A percentile compares a stretch with the other conserved stretches of the same genome.
phyloP scores from a whole-genome alignment of 1,140 invertebrate genomes.

The Eriosoma lanigerum region DNA sequence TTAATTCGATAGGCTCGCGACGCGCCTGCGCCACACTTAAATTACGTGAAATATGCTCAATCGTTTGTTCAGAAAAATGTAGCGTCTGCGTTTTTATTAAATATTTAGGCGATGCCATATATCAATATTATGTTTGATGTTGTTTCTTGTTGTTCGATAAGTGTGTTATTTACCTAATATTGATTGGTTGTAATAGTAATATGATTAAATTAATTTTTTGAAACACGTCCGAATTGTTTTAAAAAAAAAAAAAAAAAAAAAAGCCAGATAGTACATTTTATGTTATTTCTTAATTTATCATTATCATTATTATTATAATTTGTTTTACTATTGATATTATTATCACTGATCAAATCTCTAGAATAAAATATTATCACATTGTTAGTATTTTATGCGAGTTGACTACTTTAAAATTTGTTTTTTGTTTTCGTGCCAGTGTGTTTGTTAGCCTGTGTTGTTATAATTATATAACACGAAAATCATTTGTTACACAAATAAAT shows the following conservation, averaged over 20 bases:
- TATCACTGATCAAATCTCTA: not conserved
- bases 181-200: not conserved
- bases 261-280: too few relatives aligned
- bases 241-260: too few relatives aligned
- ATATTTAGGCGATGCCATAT: not conserved
- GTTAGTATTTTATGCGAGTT: not conserved
- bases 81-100: not conserved
- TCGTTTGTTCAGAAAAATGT: not conserved
- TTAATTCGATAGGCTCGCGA: too few relatives aligned
- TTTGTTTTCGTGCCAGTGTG: not conserved
- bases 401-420: not conserved
- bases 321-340: not conserved
- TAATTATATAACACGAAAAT: not conserved
- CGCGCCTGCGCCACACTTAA: not conserved
- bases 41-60: constrained; percentile 16
- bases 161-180: not conserved
- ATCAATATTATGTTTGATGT: not conserved
- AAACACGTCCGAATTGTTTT: constrained; percentile 28
- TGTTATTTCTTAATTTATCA: not conserved
- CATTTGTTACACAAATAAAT: not conserved
- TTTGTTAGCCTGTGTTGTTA: not conserved
- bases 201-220: constrained; percentile 24
- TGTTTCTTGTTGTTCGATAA: not conserved
- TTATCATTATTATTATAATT: too few relatives aligned
- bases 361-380: not conserved